Conservation (phyloP, 2,888 invertebrate genomes). For the Mongoloraphidia duomilia region DNA sequence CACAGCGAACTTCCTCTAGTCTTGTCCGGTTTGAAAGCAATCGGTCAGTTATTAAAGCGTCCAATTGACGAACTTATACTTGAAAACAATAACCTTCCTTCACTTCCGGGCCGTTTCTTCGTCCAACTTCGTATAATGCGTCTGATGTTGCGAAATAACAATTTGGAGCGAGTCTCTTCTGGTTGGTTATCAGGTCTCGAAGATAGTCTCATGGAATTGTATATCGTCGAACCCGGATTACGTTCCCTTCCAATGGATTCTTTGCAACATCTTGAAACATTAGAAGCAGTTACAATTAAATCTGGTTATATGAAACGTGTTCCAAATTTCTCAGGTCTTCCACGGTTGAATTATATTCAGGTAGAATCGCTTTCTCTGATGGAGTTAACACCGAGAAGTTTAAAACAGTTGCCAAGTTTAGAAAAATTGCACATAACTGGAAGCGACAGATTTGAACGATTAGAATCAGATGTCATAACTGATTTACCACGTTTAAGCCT, state of each 20-base stretch:
- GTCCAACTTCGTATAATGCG: slow-evolving; percentile 59
- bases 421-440: slow-evolving; percentile 63
- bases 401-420: slow-evolving; percentile 53
- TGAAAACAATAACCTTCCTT: slow-evolving; percentile 75
- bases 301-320: slow-evolving; percentile 60
- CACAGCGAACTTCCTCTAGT: slow-evolving; percentile 74
- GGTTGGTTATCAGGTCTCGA: slow-evolving; percentile 65
- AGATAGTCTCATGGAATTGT: slow-evolving; percentile 63
- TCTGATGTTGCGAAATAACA: slow-evolving; percentile 71
- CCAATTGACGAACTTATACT: slow-evolving; percentile 76
- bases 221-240: slow-evolving; percentile 69
- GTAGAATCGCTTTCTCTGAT: slow-evolving; percentile 52
- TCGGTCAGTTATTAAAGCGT: slow-evolving; percentile 48
- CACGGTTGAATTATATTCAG: slow-evolving; percentile 57
- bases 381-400: slow-evolving; percentile 52
- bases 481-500: slow-evolving; percentile 49
- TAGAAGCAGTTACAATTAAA: slow-evolving; percentile 74
- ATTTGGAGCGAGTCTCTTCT: slow-evolving; percentile 63
- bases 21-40: slow-evolving; percentile 53
- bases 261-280: slow-evolving; percentile 52
- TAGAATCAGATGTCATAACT: slow-evolving; percentile 61
- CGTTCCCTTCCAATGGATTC: slow-evolving; percentile 67
- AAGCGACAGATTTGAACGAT: slow-evolving; percentile 45
- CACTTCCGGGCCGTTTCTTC: slow-evolving; percentile 70
- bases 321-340: slow-evolving; percentile 55